These are phyloP conservation scores for Lonchura striata DNA, from an alignment of 2,113 vertebrate species.

Conservation along the genomic window DNA sequence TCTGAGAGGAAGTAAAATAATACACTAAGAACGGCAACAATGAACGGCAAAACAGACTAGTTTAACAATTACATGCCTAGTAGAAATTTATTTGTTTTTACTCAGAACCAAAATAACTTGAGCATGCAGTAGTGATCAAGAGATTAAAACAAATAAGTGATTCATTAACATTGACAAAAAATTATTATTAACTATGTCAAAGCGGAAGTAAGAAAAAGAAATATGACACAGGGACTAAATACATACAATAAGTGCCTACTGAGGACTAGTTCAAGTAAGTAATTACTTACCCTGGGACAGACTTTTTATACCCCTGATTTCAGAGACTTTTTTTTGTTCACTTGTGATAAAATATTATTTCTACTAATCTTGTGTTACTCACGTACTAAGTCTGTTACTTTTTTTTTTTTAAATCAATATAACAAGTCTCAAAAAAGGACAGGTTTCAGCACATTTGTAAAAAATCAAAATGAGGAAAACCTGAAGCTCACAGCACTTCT, in stretches of 20 bases:
- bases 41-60: neutral
- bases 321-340: neutral
- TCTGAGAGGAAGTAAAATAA: neutral
- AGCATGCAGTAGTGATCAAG: slow-evolving; percentile 20
- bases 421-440: neutral
- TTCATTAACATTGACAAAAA: slow-evolving; percentile 36
- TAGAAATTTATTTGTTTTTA: slow-evolving; percentile 34
- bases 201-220: neutral
- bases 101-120: slow-evolving; percentile 30
- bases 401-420: neutral
- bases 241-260: neutral
- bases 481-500: neutral
- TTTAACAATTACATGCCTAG: neutral
- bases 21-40: neutral
- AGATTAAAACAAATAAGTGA: slow-evolving; percentile 48
- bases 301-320: neutral
- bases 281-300: neutral
- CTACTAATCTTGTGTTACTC: neutral
- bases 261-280: neutral
- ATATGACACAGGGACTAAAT: neutral
- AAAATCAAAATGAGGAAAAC: neutral
- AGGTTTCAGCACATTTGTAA: neutral
- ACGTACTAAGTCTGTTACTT: neutral
- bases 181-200: neutral
- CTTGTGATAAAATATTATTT: neutral